Percentiles rank a stretch among this genome's conserved stretches.
These are phyloP conservation scores for Chlorops oryzae DNA, from an alignment of 1,140 invertebrate genomes.

Conservation along the genomic window DNA sequence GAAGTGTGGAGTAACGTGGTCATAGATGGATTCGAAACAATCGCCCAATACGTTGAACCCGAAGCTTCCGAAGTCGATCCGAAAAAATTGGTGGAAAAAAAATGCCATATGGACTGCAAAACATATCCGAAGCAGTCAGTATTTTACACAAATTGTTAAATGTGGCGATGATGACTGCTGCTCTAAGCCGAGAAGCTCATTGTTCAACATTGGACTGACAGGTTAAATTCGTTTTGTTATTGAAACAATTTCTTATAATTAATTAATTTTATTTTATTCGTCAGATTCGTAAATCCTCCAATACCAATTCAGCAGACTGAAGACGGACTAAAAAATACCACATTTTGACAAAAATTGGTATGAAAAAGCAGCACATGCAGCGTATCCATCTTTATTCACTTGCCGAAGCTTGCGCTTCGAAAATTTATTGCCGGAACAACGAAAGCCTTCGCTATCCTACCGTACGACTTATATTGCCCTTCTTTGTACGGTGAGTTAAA, in stretches of 20 bases:
- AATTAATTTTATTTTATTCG: not conserved
- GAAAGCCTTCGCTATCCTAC: not conserved
- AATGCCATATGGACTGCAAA: not conserved
- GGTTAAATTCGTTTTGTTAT: too few relatives aligned
- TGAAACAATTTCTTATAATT: not conserved
- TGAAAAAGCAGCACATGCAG: not conserved
- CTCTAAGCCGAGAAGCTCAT: too few relatives aligned
- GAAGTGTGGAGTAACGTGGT: conserved; percentile 31
- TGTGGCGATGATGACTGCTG: too few relatives aligned
- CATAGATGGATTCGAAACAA: not conserved
- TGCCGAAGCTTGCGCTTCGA: too few relatives aligned
- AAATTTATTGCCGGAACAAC: not conserved
- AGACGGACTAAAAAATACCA: too few relatives aligned
- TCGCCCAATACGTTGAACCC: not conserved
- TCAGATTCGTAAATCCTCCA: not conserved
- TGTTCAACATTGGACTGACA: too few relatives aligned
- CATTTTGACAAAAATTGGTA: not conserved
- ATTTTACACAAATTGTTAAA: not conserved
- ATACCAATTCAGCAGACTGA: not conserved
- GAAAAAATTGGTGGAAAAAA: not conserved
- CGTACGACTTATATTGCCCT: not conserved
- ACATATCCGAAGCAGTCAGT: not conserved
- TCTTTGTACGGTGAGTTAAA: not conserved
- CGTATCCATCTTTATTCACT: too few relatives aligned
- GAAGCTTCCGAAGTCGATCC: not conserved